phyloP scores from a whole-genome alignment of 2,113 vertebrate species.

The Cavia aperea region DNA sequence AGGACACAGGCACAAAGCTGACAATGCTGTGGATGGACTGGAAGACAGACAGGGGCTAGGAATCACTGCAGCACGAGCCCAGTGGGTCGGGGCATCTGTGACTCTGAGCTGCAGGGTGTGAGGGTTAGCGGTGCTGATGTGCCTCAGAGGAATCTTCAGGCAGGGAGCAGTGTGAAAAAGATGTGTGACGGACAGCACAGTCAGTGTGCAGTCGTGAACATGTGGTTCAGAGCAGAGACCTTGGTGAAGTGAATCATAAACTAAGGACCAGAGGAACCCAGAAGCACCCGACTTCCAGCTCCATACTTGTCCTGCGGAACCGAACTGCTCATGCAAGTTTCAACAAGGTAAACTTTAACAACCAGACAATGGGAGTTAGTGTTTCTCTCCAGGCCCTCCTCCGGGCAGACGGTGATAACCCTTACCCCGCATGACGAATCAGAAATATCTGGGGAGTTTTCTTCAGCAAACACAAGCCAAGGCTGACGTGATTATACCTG shows the following conservation, averaged over 20 bases:
- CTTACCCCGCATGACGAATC: background rate
- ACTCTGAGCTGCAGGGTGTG: too few species aligned
- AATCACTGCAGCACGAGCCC: background rate
- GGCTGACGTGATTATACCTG: background rate
- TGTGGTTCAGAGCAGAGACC: background rate
- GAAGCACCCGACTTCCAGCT: background rate
- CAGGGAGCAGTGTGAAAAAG: background rate
- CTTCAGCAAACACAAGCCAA: background rate
- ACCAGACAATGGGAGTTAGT: background rate
- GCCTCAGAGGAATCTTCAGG: background rate
- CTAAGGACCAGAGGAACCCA: background rate
- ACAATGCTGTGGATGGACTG: background rate
- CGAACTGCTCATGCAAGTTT: background rate
- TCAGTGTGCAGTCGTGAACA: background rate
- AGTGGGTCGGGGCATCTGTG: background rate
- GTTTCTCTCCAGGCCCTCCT: background rate
- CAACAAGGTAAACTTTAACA: background rate
- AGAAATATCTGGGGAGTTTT: background rate
- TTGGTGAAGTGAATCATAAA: background rate
- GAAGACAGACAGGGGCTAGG: background rate
- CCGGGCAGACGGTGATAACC: background rate
- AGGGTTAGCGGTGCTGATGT: background rate
- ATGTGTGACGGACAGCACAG: background rate
- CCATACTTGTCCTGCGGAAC: background rate
- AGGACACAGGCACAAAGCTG: background rate